Percentiles rank a stretch among this genome's conserved stretches.
Evolutionary conservation across 2,888 invertebrate species (phyloP).

Genomic region (Lamproptera curius): DNA sequence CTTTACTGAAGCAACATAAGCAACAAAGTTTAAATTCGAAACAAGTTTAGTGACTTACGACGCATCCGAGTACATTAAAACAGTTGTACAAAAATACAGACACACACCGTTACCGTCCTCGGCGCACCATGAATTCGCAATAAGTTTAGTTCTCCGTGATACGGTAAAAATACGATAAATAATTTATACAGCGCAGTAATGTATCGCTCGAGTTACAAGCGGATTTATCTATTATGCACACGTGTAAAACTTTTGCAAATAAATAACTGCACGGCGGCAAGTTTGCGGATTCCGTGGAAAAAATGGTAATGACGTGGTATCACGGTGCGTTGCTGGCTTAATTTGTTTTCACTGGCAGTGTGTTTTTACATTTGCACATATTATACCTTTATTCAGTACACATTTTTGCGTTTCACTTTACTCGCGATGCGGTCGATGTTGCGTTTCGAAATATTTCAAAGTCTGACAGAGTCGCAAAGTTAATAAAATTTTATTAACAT

Average conservation of each 20-base stretch:
- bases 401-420: slow-evolving; percentile 1
- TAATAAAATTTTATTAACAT: too few species aligned
- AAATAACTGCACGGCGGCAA: slow-evolving; percentile 24
- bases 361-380: slow-evolving; percentile 24
- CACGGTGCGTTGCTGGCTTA: slow-evolving; percentile 21
- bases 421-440: not conserved
- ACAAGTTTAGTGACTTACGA: slow-evolving; percentile 18
- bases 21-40: slow-evolving; percentile 21
- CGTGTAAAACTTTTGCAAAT: slow-evolving; percentile 23
- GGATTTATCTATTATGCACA: slow-evolving; percentile 25
- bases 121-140: slow-evolving; percentile 28
- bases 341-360: slow-evolving; percentile 23
- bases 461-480: too few species aligned
- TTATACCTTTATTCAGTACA: slow-evolving; percentile 23
- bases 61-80: slow-evolving; percentile 17
- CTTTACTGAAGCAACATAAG: too few species aligned
- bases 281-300: slow-evolving; percentile 20
- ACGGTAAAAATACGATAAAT: slow-evolving; percentile 34
- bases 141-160: slow-evolving; percentile 21
- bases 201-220: slow-evolving; percentile 19
- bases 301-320: slow-evolving; percentile 26
- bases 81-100: slow-evolving; percentile 20
- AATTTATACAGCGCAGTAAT: slow-evolving; percentile 32
- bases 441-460: slow-evolving; percentile 2
- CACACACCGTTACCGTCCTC: slow-evolving; percentile 18